These are phyloP conservation scores for Limulus polyphemus DNA, from an alignment of 2,888 invertebrate species.

Conservation along the genomic window DNA sequence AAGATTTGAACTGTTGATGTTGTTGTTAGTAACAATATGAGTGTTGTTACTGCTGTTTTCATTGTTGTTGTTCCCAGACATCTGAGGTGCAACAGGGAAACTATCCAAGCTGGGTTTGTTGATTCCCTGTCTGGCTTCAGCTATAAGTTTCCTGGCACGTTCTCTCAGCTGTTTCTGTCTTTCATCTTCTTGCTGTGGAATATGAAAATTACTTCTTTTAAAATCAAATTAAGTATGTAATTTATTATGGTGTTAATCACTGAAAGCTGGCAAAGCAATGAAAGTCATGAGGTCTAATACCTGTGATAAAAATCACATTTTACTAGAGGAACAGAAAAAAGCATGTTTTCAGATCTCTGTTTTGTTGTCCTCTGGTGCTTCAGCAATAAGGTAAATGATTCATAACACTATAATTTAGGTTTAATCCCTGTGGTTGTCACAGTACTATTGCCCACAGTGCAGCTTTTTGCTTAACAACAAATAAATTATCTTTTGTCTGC, in stretches of 20 bases:
- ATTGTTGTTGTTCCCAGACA: conserved; percentile 3
- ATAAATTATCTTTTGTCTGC: too few relatives aligned
- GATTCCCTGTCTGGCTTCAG: conserved; percentile 58
- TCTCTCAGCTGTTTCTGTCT: conserved; percentile 73
- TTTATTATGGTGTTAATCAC: background rate
- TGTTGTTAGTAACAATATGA: background rate
- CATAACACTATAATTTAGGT: too few relatives aligned
- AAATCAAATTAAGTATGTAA: conserved; percentile 1
- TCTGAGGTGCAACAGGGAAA: background rate
- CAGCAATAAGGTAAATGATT: too few relatives aligned
- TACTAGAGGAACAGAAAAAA: too few relatives aligned
- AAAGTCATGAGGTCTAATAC: too few relatives aligned
- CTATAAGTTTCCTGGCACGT: conserved; percentile 74
- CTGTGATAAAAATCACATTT: too few relatives aligned
- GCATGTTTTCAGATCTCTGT: too few relatives aligned
- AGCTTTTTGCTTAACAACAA: too few relatives aligned
- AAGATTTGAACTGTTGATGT: too few relatives aligned
- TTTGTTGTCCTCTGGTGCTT: too few relatives aligned
- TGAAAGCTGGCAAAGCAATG: background rate
- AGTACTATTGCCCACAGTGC: too few relatives aligned
- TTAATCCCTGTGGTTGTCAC: too few relatives aligned
- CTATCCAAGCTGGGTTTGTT: conserved; percentile 12
- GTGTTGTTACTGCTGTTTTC: conserved; percentile 3
- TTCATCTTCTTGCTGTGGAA: conserved; percentile 58
- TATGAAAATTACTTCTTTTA: background rate